Percentiles rank a stretch among this genome's conserved stretches.
These are phyloP conservation scores for Amblyornis subalaris DNA, from an alignment of 2,113 vertebrate species.

Conservation along the genomic window DNA sequence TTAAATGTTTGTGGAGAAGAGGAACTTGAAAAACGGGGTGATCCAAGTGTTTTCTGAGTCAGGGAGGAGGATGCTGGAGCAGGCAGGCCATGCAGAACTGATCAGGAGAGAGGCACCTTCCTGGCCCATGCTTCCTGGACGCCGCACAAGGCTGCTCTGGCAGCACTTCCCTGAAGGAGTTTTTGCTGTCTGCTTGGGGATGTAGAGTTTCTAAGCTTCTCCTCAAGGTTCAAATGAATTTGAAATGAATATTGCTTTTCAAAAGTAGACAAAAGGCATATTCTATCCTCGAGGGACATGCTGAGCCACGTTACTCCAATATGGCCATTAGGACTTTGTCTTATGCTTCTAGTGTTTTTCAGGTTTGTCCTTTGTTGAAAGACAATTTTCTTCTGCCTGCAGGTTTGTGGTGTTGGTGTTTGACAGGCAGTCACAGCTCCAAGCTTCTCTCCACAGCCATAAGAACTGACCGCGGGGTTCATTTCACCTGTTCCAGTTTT, in stretches of 20 bases:
- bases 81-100: neutral
- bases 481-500: neutral
- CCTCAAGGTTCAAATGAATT: neutral
- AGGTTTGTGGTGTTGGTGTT: neutral
- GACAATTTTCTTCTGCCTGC: neutral
- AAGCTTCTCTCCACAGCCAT: neutral
- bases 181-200: neutral
- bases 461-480: neutral
- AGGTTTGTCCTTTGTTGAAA: neutral
- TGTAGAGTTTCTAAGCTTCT: neutral
- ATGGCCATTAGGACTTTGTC: neutral
- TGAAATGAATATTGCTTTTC: neutral
- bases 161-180: neutral
- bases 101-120: neutral
- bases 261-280: neutral
- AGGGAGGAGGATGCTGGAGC: neutral
- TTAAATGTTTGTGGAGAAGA: neutral
- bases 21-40: neutral
- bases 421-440: neutral
- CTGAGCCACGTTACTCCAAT: neutral
- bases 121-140: neutral
- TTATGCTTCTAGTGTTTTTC: neutral
- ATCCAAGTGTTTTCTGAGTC: fast-evolving
- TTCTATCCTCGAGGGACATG: neutral
- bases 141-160: neutral